Evolutionary conservation across 2,888 invertebrate species (phyloP).

Genomic region (Drosophila testacea): DNA sequence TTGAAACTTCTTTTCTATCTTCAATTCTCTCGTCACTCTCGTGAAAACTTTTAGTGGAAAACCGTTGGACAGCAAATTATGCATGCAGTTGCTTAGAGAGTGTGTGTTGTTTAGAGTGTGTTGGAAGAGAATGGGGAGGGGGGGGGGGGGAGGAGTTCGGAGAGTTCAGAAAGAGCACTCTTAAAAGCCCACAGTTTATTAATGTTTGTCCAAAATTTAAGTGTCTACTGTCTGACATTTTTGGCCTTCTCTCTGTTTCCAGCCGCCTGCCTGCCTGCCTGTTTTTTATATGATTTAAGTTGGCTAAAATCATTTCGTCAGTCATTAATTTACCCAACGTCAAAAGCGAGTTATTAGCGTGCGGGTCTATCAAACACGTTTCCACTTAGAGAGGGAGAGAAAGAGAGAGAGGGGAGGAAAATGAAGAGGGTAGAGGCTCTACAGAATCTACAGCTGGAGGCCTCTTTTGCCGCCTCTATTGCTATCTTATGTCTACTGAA

Average conservation of each 20-base stretch:
- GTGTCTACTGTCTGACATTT: slow-evolving; percentile 54
- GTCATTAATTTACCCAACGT: slow-evolving; percentile 74
- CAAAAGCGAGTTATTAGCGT: slow-evolving; percentile 76
- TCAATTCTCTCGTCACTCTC: slow-evolving; percentile 40
- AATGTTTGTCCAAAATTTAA: slow-evolving; percentile 79
- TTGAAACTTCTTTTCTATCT: slow-evolving; percentile 28
- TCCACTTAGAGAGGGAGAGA: slow-evolving; percentile 28
- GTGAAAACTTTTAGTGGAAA: slow-evolving; percentile 70
- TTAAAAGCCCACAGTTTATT: slow-evolving; percentile 74
- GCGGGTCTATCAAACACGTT: slow-evolving; percentile 73
- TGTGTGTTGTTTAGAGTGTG: neutral
- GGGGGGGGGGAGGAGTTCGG: no score
- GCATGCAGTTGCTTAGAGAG: slow-evolving; percentile 58
- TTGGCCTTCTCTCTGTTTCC: slow-evolving; percentile 22
- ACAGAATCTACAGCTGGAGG: slow-evolving; percentile 58
- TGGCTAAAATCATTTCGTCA: slow-evolving; percentile 78
- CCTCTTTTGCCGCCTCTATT: slow-evolving; percentile 57
- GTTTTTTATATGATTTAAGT: slow-evolving; percentile 61
- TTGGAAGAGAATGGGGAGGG: neutral
- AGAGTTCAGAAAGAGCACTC: neutral
- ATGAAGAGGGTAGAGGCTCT: slow-evolving; percentile 12
- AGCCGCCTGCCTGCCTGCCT: slow-evolving; percentile 6
- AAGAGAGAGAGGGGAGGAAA: no score
- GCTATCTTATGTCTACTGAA: slow-evolving; percentile 60
- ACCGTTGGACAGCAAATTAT: slow-evolving; percentile 72